Percentiles rank a stretch among this genome's conserved stretches.
Conservation (phyloP, 1,140 invertebrate species). For the Phymorhynchus buccinoides region DNA sequence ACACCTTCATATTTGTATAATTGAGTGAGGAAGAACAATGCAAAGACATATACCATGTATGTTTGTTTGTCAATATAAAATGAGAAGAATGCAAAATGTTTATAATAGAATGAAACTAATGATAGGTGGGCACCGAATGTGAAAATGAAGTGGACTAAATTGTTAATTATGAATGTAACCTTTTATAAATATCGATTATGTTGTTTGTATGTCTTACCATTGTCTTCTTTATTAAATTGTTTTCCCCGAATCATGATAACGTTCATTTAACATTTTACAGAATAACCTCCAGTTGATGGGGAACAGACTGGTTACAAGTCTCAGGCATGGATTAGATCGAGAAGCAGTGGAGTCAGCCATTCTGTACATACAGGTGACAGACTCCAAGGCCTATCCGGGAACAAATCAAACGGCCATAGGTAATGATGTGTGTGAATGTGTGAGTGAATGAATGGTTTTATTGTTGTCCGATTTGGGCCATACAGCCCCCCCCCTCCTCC, state of each 20-base stretch:
- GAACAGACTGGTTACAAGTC: not conserved
- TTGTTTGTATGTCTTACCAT: no score
- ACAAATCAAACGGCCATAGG: not conserved
- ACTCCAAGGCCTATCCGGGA: not conserved
- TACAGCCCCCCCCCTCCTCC: no score
- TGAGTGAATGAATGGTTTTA: not conserved
- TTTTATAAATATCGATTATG: no score
- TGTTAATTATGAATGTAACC: no score
- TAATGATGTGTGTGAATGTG: not conserved
- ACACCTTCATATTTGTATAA: not conserved
- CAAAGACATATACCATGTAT: not conserved
- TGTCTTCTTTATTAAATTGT: no score
- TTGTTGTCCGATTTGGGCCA: no score
- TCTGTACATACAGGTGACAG: not conserved
- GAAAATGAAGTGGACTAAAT: no score
- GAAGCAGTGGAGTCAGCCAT: not conserved
- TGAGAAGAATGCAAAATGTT: not conserved
- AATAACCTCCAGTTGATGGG: not conserved
- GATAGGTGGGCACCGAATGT: no score
- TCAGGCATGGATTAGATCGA: not conserved
- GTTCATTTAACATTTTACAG: not conserved
- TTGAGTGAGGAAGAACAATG: not conserved
- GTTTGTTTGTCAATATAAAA: not conserved
- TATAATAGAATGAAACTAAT: not conserved
- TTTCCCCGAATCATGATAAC: no score